A percentile compares a stretch with the other conserved stretches of the same genome.
These are phyloP conservation scores for Pseudochaenichthys georgianus DNA, from an alignment of 2,797 vertebrate genomes.

Conservation along the genomic window DNA sequence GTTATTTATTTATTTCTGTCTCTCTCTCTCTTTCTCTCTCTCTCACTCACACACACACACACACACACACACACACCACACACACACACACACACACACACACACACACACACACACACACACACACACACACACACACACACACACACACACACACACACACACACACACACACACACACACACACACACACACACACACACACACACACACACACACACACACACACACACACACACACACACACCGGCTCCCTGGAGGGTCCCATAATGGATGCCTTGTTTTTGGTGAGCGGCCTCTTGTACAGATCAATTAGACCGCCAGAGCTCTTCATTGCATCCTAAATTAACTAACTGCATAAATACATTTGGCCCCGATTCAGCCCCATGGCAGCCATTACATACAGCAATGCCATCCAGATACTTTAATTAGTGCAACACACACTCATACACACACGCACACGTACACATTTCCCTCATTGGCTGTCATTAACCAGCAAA, in stretches of 20 bases:
- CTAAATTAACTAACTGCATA: constrained; percentile 83
- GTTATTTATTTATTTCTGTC: no score
- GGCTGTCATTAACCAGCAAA: constrained; percentile 71
- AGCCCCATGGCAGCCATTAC: constrained; percentile 80
- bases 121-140: neutral
- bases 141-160: no score
- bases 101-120: neutral
- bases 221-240: no score
- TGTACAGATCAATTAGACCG: constrained; percentile 74
- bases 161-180: no score
- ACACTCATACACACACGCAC: constrained; percentile 32
- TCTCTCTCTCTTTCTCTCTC: no score
- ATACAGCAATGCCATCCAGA: constrained; percentile 72
- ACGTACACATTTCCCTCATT: constrained; percentile 62
- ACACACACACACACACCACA: no score
- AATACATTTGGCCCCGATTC: constrained; percentile 80
- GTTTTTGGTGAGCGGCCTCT: constrained; percentile 59
- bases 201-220: no score
- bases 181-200: no score
- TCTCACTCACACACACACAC: no score
- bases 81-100: no score
- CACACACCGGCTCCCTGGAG: constrained; percentile 49
- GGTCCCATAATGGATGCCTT: constrained; percentile 66
- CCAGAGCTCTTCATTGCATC: constrained; percentile 79
- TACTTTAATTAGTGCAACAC: constrained; percentile 75